Percentiles rank a stretch among this genome's conserved stretches.
phyloP scores from a whole-genome alignment of 2,797 vertebrate genomes.

The Aselliscus stoliczkanus region DNA sequence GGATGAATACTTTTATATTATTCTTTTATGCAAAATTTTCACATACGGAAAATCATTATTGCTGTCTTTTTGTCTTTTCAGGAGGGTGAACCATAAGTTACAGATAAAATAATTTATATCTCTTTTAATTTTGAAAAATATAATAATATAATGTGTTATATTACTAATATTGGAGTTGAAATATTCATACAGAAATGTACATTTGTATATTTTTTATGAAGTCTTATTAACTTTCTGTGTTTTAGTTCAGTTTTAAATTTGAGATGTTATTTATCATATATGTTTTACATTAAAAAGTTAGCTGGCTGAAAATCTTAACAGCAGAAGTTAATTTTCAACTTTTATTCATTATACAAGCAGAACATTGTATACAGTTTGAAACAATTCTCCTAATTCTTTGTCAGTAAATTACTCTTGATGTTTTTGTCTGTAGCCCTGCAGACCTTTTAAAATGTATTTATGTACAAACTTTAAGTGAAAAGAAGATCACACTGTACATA shows the following conservation, averaged over 20 bases:
- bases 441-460: neutral
- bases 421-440: neutral
- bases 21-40: neutral
- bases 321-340: neutral
- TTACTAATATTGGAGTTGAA: neutral
- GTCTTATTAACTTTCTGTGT: neutral
- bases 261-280: neutral
- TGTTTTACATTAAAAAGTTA: constrained; percentile 2
- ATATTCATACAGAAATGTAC: neutral
- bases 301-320: neutral
- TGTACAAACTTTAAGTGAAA: constrained; percentile 15
- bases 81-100: neutral
- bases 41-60: neutral
- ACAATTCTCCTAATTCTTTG: neutral
- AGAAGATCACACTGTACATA: constrained; percentile 15
- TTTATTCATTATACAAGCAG: neutral
- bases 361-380: neutral
- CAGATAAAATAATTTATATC: neutral
- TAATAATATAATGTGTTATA: neutral
- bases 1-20: neutral
- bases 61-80: neutral
- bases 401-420: neutral
- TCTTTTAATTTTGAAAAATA: constrained; percentile 20
- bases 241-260: constrained; percentile 30
- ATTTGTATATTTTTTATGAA: constrained; percentile 1